Evolutionary conservation across 2,888 invertebrate genomes (phyloP).

Genomic region (Drosophila cyrtoloma): DNA sequence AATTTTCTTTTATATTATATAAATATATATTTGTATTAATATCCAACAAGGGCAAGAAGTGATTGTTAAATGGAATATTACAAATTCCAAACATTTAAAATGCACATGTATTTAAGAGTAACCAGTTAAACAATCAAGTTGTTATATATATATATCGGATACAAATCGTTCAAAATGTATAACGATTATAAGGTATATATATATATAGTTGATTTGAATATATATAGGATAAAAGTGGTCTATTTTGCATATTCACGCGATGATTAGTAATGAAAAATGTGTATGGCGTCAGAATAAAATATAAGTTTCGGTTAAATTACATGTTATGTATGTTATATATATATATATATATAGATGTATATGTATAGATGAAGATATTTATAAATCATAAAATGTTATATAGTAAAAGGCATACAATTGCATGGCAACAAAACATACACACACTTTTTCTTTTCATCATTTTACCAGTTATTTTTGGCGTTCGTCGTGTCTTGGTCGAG

Average conservation of each 20-base stretch:
- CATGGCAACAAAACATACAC: conserved; percentile 80
- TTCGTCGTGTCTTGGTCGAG: conserved; percentile 47
- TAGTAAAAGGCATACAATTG: conserved; percentile 75
- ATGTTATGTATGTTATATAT: conserved; percentile 10
- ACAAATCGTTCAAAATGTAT: neutral
- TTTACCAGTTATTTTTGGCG: conserved; percentile 28
- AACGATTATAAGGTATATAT: neutral
- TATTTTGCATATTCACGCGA: conserved; percentile 7
- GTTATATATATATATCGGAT: neutral
- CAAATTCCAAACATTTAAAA: neutral
- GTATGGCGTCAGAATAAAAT: neutral
- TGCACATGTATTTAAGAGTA: neutral
- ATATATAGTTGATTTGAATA: neutral
- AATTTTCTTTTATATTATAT: too few relatives aligned
- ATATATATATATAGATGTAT: conserved; percentile 9
- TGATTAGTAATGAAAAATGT: conserved; percentile 32
- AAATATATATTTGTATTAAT: neutral
- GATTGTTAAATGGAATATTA: neutral
- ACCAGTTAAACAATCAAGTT: neutral
- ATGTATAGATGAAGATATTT: conserved; percentile 24
- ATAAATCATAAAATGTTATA: conserved; percentile 53
- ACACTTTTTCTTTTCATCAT: conserved; percentile 63
- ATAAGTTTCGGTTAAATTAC: neutral
- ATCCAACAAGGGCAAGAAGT: neutral
- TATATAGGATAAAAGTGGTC: neutral